Evolutionary conservation across 2,888 invertebrate species (phyloP).

Genomic region (Brachyopa scutellaris): DNA sequence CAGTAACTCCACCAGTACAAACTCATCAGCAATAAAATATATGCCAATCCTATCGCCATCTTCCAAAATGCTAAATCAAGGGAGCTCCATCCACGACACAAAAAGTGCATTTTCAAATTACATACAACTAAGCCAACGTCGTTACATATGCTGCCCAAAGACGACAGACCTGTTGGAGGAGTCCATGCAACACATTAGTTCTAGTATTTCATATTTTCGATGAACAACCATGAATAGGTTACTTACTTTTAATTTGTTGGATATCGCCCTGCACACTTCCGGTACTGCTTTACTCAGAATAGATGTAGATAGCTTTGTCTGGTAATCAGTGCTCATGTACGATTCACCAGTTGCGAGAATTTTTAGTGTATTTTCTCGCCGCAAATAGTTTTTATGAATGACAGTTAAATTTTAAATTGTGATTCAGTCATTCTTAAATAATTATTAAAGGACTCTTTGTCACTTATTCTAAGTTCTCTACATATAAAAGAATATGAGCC

Average conservation of each 20-base stretch:
- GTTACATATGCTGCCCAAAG: no score
- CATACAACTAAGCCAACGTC: no score
- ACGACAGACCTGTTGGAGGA: no score
- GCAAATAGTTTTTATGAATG: neutral
- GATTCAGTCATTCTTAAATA: neutral
- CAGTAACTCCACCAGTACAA: no score
- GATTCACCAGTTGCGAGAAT: slow-evolving; percentile 30
- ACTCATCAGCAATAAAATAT: no score
- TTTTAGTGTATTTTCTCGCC: neutral
- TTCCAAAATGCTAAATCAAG: no score
- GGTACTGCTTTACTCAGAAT: slow-evolving; percentile 34
- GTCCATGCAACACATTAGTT: no score
- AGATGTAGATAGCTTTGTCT: slow-evolving; percentile 27
- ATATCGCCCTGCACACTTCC: slow-evolving; percentile 29
- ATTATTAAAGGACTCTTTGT: neutral
- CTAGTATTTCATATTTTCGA: no score
- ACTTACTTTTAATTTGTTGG: slow-evolving; percentile 20
- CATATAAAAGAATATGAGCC: neutral
- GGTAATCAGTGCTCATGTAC: slow-evolving; percentile 22
- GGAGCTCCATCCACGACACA: no score
- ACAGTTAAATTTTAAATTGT: neutral
- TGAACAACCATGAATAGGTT: neutral
- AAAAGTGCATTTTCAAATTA: no score
- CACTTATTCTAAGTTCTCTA: neutral
- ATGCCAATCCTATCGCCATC: no score